Conservation (phyloP, 2,113 vertebrate species). For the Dicerorhinus sumatrensis region DNA sequence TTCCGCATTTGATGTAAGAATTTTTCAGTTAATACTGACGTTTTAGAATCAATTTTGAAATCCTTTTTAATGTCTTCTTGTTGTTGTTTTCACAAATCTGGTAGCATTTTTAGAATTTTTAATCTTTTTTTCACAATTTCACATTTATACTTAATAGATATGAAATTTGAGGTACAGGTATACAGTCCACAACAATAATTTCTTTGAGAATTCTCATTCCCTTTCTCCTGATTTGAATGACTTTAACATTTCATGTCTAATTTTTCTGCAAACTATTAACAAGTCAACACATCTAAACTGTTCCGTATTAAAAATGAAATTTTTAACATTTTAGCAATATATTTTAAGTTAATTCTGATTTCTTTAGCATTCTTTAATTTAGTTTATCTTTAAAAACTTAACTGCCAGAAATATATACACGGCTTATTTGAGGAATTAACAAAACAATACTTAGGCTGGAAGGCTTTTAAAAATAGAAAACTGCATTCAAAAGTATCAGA, state of each 20-base stretch:
- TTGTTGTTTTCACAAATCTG: not conserved
- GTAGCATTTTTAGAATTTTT: not conserved
- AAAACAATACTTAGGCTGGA: not conserved
- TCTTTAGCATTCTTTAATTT: not conserved
- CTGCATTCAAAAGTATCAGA: not conserved
- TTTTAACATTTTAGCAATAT: not conserved
- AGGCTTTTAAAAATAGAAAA: not conserved
- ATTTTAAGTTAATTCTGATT: slow-evolving; percentile 16
- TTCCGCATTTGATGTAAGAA: not conserved
- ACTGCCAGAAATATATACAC: not conserved
- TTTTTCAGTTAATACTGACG: not conserved
- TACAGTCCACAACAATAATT: not conserved
- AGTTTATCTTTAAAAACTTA: not conserved
- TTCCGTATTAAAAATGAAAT: slow-evolving; percentile 11
- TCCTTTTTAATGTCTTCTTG: not conserved
- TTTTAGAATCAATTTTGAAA: not conserved
- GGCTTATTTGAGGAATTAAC: not conserved
- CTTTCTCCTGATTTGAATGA: not conserved
- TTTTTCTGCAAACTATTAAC: not conserved
- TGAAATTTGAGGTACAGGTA: not conserved
- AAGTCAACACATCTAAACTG: not conserved
- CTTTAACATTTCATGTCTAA: not conserved
- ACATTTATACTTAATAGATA: not conserved
- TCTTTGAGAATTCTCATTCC: not conserved
- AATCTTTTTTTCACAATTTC: not conserved